Base-by-base conservation (phyloP, 1,140 invertebrate species). In the Polypedilum pembai region DNA sequence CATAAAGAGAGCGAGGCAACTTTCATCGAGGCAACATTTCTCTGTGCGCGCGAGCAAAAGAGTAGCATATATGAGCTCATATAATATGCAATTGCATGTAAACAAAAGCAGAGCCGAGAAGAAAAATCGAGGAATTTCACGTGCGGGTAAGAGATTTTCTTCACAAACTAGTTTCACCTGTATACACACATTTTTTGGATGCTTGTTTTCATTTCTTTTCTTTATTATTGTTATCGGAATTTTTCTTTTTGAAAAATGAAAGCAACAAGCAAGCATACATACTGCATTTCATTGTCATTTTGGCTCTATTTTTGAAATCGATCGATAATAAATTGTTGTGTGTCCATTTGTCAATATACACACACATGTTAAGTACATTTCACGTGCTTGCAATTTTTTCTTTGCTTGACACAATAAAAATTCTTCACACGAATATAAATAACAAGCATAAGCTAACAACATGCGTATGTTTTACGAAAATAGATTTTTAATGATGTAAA, bases 401-500 rank as follows among this genome's bases (percentile, higher is more conserved):
- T 56, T 45, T 8, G 12, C 3, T 56, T n/a, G 12, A 56, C 4
- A 15, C 45, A n/a, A 56, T 56, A 56, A 15, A 56, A 56, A 56
- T 56, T 56, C 45, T n/a, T 56, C 12, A 56, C 45, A 56, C 45
- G 12, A 33, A 56, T 56, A 56, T 56, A 56, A 56, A 56, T 56
- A 56, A 33, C 24, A 33, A 33, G 24, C 24, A 33, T 5, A 33
- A 33, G 24, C 5, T 33, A 33, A 33, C 45, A 56, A 56, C 45
- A 56, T n/a, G 45, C 45, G n/a, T 56, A 15, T 15, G 12, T 56
- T n/a, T 56, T 8, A 56, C 45, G 15, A 56, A 56, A 56, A 56
- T 56, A 56, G 45, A 56, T 56, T 56, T 56, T 56, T 56, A 56
- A 56, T n/a, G 45, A 56, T 56, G 45, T 56, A n/a, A 56, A 56